phyloP scores from a whole-genome alignment of 2,888 invertebrate genomes.

The Drosophila flavopinicola region DNA sequence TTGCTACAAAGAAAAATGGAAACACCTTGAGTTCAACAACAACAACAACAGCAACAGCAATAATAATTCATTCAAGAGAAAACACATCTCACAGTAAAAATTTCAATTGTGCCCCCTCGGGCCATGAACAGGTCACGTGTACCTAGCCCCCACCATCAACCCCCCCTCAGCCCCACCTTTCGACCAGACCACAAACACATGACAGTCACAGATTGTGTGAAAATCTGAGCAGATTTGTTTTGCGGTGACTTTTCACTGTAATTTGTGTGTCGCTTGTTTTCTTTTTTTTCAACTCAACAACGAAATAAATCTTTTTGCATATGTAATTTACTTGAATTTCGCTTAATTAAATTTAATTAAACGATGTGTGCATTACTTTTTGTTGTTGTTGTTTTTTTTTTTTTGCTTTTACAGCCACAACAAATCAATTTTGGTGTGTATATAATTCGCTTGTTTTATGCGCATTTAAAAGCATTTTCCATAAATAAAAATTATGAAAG shows the following conservation, averaged over 20 bases:
- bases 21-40: conserved; percentile 56
- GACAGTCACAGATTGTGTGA: conserved; percentile 70
- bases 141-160: not conserved
- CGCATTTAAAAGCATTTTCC: conserved; percentile 78
- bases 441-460: conserved; percentile 68
- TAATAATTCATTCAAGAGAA: conserved; percentile 26
- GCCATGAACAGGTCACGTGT: conserved; percentile 17
- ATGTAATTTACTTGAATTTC: conserved; percentile 50
- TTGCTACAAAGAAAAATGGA: conserved; percentile 39
- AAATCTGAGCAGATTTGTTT: conserved; percentile 71
- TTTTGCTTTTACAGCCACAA: conserved; percentile 5
- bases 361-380: conserved; percentile 37
- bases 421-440: conserved; percentile 42
- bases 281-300: too few relatives aligned
- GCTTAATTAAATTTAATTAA: conserved; percentile 65
- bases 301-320: conserved; percentile 24
- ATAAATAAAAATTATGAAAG: conserved; percentile 73
- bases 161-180: not conserved
- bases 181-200: conserved; percentile 49
- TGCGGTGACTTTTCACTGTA: conserved; percentile 43
- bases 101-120: conserved; percentile 57
- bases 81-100: conserved; percentile 32
- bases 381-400: conserved; percentile 25
- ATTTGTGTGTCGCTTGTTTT: conserved; percentile 33
- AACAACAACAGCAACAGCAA: not conserved